Evolutionary conservation across 2,797 vertebrate species (phyloP), one percentile per base, ranked within the genome.

Genomic region (Spheniscus humboldti): DNA sequence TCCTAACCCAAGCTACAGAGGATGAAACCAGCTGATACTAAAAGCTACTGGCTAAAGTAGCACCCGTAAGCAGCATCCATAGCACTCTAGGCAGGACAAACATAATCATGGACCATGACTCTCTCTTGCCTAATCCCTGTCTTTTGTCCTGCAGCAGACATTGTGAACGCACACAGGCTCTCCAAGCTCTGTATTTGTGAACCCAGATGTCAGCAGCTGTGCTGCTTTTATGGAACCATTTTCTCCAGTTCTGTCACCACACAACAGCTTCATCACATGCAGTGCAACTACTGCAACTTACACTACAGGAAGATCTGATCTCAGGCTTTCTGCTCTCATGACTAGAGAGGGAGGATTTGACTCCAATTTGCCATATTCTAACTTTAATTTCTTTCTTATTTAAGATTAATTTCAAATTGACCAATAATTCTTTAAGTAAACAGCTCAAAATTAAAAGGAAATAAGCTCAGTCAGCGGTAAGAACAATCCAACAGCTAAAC

Each of bases 341-440:
- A 71, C 17, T 60, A 52, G 22, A 50, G 48, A 87, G 72, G 41
- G 45, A 95, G 84, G 84, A 96, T 97, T 95, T 94, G 72, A 30
- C 86, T 91, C 68, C 50, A 80, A 62, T 94, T 92, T 97, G 64
- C 60, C 3, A 10, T 88, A 47, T 87, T 92, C 52, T 77, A 83
- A 75, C 75, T 93, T 93, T 68, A 95, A 92, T 97, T 94, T 96
- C 37, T 71, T 87, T 76, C 88, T 95, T 94, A 80, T 95, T 95
- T 92, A 96, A 94, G 81, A 92, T 96, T 97, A 96, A 97, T 96
- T 96, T 87, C 81, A 96, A 97, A 95, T 89, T 96, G 96, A 97
- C 90, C 90, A 94, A 92, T 95, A 93, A 95, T 83, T 96, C 92
- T 80, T 93, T 96, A 96, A 96, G 94, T 92, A 96, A 96, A 96